Percentiles rank a stretch among this genome's conserved stretches.
These are phyloP conservation scores for Archivesica marissinica DNA, from an alignment of 1,140 invertebrate genomes.

Conservation along the genomic window DNA sequence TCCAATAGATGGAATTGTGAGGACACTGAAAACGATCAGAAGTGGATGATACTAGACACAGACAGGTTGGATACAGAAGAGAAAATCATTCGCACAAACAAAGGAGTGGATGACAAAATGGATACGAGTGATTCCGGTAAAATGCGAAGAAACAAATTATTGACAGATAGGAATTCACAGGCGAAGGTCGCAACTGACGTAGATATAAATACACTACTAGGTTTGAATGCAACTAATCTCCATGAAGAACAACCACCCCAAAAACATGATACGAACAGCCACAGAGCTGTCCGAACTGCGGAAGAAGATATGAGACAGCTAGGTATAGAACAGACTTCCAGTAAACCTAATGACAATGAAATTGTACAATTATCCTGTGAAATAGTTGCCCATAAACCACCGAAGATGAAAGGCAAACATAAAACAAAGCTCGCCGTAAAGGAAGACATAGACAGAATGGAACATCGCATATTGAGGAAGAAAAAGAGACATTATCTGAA, in stretches of 20 bases:
- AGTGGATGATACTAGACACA: not conserved
- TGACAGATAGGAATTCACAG: not conserved
- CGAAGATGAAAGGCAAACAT: not conserved
- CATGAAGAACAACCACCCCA: not conserved
- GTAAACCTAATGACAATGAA: not conserved
- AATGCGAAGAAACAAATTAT: not conserved
- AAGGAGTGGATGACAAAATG: not conserved
- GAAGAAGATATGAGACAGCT: not conserved
- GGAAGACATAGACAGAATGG: not conserved
- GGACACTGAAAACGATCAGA: not conserved
- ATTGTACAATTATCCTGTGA: not conserved
- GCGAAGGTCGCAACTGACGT: not conserved
- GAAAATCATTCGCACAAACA: not conserved
- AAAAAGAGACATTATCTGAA: not conserved
- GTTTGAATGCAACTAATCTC: not conserved
- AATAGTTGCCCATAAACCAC: constrained; percentile 15
- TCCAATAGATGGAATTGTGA: not conserved
- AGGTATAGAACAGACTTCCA: not conserved
- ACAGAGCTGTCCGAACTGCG: not conserved
- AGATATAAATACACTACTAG: not conserved
- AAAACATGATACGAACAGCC: not conserved
- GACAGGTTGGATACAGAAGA: not conserved
- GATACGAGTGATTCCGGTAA: not conserved
- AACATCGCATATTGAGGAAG: not conserved
- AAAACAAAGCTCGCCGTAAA: not conserved